phyloP scores from a whole-genome alignment of 2,888 invertebrate species.

The Drosophila imparisetae region DNA sequence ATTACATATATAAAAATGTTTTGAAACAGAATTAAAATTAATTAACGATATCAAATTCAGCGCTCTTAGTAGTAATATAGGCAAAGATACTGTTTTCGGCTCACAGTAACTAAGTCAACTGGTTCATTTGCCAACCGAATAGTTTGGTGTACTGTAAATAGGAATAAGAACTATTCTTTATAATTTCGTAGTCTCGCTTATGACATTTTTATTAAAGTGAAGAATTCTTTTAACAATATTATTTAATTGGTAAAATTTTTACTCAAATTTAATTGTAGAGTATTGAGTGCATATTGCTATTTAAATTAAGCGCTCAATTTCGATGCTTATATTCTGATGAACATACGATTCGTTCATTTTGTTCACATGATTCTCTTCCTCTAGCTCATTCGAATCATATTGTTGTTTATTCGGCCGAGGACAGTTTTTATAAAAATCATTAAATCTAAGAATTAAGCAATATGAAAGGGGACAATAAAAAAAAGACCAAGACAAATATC shows the following conservation, averaged over 20 bases:
- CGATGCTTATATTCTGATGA: background rate
- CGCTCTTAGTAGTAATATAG: background rate
- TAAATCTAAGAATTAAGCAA: background rate
- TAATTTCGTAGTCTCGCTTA: background rate
- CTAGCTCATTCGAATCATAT: conserved; percentile 14
- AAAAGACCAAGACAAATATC: conserved; percentile 34
- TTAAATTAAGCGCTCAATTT: background rate
- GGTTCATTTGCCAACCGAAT: background rate
- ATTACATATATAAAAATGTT: no score
- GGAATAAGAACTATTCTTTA: background rate
- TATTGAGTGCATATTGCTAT: background rate
- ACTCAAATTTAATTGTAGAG: background rate
- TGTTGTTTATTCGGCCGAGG: conserved; percentile 9
- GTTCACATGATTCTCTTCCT: conserved; percentile 11
- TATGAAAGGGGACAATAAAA: conserved; percentile 25
- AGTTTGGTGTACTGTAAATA: background rate
- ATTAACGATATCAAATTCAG: background rate
- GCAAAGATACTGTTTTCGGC: background rate
- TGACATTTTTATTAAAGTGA: background rate
- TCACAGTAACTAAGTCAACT: background rate
- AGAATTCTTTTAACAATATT: no score
- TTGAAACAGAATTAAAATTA: background rate
- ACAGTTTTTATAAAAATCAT: background rate
- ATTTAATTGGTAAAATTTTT: background rate
- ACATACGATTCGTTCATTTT: conserved; percentile 1